Base-by-base conservation (phyloP, 2,888 invertebrate species). In the Dasypolia templi region DNA sequence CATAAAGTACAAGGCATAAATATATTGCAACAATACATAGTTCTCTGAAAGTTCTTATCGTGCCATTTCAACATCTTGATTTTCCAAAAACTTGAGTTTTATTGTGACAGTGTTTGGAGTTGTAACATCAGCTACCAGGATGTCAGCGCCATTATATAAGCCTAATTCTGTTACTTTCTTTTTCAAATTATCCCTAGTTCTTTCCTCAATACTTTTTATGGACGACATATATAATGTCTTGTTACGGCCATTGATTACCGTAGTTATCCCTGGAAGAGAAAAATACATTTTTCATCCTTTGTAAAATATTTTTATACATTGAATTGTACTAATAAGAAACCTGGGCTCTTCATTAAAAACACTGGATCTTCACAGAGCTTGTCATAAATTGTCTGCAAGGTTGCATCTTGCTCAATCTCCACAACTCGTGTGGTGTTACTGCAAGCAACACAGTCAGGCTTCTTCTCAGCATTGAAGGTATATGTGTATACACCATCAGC, bases 401-500 rank as follows among this genome's bases (percentile, higher is more conserved):
- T 97, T 58, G 97, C 97, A 80, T 92, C 90, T 4, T 91, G 81
- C 67, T 97, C 97, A 22, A 98, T 95, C 83, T 96, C 95, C 75
- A 98, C 94, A 26, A 96, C 94, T 78, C 97, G 97, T 0, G 97
- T 97, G 12, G 97, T 94, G 90, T 98, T 98, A 87, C 98, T 98
- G 90, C 99, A 99, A 0, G 98, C 99, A 65, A 99, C 95, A 92
- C 99, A 99, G 90, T 98, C 98, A 0, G 97, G 94, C 83, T 98
- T 98, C 88, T 97, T 98, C 91, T 99, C 99, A 0, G 99, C 98
- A 92, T 98, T 98, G 92, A 99, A 99, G 0, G 99, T 99, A 91
- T 99, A 99, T 0, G 99, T 98, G 91, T 99, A 99, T 51, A 99
- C 98, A 0, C 99, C 99, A 90, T 99, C 99, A 0, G 98, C 97